Conservation (phyloP, 2,888 invertebrate genomes). For the Galerucella calmariensis region DNA sequence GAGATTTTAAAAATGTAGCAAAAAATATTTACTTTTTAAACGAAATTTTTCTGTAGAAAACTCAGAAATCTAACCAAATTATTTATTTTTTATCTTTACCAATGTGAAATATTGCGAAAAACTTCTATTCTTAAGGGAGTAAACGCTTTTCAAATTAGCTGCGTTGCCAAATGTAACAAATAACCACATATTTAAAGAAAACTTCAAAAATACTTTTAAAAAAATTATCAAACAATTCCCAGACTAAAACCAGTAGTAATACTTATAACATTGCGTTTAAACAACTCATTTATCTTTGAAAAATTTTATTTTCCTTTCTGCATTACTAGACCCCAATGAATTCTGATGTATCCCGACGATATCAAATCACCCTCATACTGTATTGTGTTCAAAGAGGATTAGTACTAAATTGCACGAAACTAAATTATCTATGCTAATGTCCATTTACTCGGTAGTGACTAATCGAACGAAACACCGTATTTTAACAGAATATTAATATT, state of each 20-base stretch:
- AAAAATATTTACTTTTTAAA: no score
- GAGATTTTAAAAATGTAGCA: no score
- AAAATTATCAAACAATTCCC: no score
- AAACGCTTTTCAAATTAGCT: no score
- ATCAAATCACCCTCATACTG: neutral
- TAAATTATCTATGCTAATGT: slow-evolving; percentile 7
- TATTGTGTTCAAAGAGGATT: slow-evolving; percentile 8
- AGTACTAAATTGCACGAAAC: slow-evolving; percentile 4
- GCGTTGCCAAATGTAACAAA: no score
- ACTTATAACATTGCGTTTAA: neutral
- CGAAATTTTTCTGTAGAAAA: no score
- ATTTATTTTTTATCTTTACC: no score
- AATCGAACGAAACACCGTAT: neutral
- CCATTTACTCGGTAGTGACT: neutral
- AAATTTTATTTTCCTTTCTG: neutral
- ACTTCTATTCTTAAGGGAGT: no score
- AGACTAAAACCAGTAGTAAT: neutral
- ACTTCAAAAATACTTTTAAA: no score
- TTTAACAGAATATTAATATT: neutral
- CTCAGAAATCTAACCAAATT: no score
- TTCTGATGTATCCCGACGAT: neutral
- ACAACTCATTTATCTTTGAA: neutral
- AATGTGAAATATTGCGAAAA: no score
- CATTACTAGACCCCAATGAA: slow-evolving; percentile 6
- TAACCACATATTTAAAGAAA: no score